phyloP scores from a whole-genome alignment of 2,888 invertebrate species.

The Abrostola tripartita region DNA sequence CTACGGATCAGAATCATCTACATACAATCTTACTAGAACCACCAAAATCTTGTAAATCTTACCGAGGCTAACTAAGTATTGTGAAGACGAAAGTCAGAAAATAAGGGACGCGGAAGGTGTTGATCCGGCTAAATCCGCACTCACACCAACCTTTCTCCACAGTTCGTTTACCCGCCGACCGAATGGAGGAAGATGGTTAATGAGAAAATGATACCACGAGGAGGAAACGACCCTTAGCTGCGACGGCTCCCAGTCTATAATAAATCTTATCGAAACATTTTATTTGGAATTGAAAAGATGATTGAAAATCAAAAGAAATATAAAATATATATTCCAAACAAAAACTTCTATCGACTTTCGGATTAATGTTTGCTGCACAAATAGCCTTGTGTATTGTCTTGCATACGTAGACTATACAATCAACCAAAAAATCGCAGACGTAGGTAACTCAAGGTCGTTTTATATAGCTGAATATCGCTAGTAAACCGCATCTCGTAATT shows the following conservation, averaged over 20 bases:
- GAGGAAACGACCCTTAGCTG: constrained; percentile 58
- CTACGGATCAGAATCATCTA: constrained; percentile 45
- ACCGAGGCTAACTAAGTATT: constrained; percentile 45
- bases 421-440: constrained; percentile 38
- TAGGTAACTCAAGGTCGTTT: constrained; percentile 61
- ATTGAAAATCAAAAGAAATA: constrained; percentile 46
- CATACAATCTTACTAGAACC: constrained; percentile 52
- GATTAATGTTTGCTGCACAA: constrained; percentile 8
- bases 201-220: constrained; percentile 60
- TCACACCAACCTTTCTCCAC: constrained; percentile 38
- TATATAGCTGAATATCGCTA: constrained; percentile 61
- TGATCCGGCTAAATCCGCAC: constrained; percentile 58
- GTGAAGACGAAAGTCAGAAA: constrained; percentile 50
- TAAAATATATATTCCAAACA: constrained; percentile 11
- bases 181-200: constrained; percentile 55
- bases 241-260: constrained; percentile 49
- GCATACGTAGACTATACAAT: constrained; percentile 33
- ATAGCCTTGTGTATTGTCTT: constrained; percentile 25
- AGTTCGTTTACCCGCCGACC: constrained; percentile 57
- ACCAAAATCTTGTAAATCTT: constrained; percentile 46
- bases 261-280: constrained; percentile 59
- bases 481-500: constrained; percentile 63
- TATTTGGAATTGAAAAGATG: constrained; percentile 53
- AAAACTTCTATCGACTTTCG: constrained; percentile 15
- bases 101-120: constrained; percentile 55